Conservation (phyloP, 2,888 invertebrate genomes). For the Leptothorax acervorum region DNA sequence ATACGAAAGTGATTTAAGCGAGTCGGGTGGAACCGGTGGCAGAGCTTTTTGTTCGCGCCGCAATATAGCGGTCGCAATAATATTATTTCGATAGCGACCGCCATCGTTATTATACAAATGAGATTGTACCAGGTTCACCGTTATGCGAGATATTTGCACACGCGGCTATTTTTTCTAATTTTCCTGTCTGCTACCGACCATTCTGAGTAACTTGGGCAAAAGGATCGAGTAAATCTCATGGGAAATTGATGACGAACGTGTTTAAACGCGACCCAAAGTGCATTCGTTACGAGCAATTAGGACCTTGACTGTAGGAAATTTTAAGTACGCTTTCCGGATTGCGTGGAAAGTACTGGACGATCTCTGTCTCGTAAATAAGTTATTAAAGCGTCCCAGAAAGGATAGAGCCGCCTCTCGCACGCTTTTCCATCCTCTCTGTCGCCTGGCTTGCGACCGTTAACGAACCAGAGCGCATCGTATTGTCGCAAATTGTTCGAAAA, state of each 20-base stretch:
- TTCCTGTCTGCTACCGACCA: neutral
- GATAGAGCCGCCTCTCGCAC: neutral
- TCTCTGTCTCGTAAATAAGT: conserved; percentile 47
- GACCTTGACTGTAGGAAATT: conserved; percentile 30
- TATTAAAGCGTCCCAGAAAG: conserved; percentile 47
- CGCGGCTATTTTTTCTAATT: neutral
- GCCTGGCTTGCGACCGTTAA: conserved; percentile 65
- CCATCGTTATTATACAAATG: conserved; percentile 29
- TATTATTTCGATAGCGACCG: conserved; percentile 34
- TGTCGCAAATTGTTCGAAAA: conserved; percentile 81
- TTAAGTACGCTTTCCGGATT: conserved; percentile 33
- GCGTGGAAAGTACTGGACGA: conserved; percentile 32
- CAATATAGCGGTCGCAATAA: neutral
- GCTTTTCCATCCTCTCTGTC: conserved; percentile 36
- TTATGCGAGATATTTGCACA: neutral
- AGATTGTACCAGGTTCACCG: conserved; percentile 8
- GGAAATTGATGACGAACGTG: conserved; percentile 10
- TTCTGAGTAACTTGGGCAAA: neutral
- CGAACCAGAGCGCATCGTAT: conserved; percentile 82
- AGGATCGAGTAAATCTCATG: neutral
- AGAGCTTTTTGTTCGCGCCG: conserved; percentile 28
- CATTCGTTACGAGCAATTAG: conserved; percentile 46
- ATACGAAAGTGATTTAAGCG: conserved; percentile 34
- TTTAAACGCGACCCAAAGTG: conserved; percentile 31
- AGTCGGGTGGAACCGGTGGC: conserved; percentile 23